Evolutionary conservation across 1,140 invertebrate species (phyloP).

Genomic region (Heliconius melpomene): DNA sequence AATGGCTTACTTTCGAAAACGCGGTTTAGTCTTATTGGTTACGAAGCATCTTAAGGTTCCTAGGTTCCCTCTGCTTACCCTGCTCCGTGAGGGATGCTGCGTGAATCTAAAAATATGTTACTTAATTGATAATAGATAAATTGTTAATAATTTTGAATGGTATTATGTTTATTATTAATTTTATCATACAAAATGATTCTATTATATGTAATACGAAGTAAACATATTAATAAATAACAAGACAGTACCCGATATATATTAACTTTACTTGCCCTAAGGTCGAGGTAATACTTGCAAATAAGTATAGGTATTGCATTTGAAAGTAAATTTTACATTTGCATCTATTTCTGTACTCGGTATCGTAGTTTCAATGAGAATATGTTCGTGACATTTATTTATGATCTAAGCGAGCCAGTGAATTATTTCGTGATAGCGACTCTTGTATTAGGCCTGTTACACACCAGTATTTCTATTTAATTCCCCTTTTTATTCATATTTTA

Average conservation of each 20-base stretch:
- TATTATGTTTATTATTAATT: neutral
- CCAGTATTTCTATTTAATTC: neutral
- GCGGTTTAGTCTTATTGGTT: too few species aligned
- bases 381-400: constrained; percentile 31
- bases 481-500: neutral
- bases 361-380: constrained; percentile 23
- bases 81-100: too few species aligned
- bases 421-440: constrained; percentile 21
- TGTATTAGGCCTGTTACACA: neutral
- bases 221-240: neutral
- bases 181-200: neutral
- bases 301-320: constrained; percentile 11
- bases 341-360: constrained; percentile 22
- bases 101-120: neutral
- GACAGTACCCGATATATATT: neutral
- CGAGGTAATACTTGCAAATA: constrained; percentile 20
- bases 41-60: too few species aligned
- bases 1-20: too few species aligned
- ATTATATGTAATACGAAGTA: neutral
- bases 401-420: constrained; percentile 25
- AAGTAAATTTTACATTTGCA: constrained; percentile 22
- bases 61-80: too few species aligned
- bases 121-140: neutral
- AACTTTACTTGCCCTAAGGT: neutral
- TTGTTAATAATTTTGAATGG: neutral